Evolutionary conservation across 1,140 invertebrate genomes (phyloP), one percentile per base, ranked within the genome.

Genomic region (Asobara japonica): DNA sequence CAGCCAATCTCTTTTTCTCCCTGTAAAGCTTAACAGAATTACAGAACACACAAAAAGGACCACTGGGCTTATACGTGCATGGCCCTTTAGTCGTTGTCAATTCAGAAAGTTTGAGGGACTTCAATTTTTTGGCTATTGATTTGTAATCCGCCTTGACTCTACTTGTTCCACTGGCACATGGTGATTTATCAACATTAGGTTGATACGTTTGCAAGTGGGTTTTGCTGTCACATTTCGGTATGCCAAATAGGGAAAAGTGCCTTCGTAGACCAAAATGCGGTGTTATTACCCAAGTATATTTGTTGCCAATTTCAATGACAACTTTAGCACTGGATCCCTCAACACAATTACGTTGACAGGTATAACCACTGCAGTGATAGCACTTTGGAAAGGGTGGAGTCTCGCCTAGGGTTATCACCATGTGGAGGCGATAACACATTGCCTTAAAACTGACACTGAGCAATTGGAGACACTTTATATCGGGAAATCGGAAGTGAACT

Each of bases 281-380:
- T 3, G 83, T 87, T 36, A 88, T 84, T 16, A 88, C 81, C 87
- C 87, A 88, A 1, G 87, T 89, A 31, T 83, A 88, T 67, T 89
- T 89, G 36, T 88, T 88, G 20, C 88, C 88, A 69, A 89, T 89
- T 74, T 89, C 88, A 27, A 89, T 85, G 6, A 88, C 87, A 18
- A 88, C 83, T 79, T 88, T 87, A 5, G 82, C 80, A 51, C 81
- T 84, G 10, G 84, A 86, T 62, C 85, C 80, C 66, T 88, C 86
- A 0, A 87, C 82, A 38, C 88, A 88, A 66, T 84, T 86, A 31
- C 86, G 80, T 56, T 87, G 82, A 79, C 88, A 89, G 3, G 87
- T 88, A 38, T 87, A 88, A 16, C 86, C 80, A 68, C 83, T 86
- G 79, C 88, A 89, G 64, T 87, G 81, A 25, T 78, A 86, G 69